Percentiles rank a stretch among this genome's conserved stretches.
These are phyloP conservation scores for Punctoribates punctum DNA, from an alignment of 2,888 invertebrate genomes.

Conservation along the genomic window DNA sequence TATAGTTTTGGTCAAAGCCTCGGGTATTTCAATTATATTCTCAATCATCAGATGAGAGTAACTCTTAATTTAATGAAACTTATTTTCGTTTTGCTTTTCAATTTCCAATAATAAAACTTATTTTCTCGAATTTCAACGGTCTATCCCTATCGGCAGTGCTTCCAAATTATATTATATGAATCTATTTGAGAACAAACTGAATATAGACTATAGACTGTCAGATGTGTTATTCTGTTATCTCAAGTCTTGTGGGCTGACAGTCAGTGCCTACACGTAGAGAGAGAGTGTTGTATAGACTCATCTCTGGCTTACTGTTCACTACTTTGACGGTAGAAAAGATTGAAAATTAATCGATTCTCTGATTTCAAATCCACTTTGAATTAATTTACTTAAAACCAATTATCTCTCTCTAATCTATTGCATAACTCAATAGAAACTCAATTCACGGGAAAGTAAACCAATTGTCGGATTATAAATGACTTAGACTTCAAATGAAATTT, in stretches of 20 bases:
- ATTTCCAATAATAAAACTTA: constrained; percentile 16
- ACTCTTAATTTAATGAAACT: constrained; percentile 6
- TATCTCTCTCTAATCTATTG: background rate
- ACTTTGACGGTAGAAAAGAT: background rate
- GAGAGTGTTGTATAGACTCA: background rate
- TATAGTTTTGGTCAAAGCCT: background rate
- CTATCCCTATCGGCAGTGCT: constrained; percentile 21
- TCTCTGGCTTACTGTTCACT: background rate
- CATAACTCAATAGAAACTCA: background rate
- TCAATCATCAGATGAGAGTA: constrained; percentile 15
- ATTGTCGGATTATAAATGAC: too few relatives aligned
- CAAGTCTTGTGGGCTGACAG: background rate
- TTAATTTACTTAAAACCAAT: constrained; percentile 12
- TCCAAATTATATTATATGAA: constrained; percentile 27
- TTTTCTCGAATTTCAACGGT: constrained; percentile 15
- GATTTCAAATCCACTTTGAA: background rate
- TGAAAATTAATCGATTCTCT: background rate
- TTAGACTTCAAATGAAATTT: too few relatives aligned
- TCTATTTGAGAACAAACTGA: background rate
- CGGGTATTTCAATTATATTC: constrained; percentile 1
- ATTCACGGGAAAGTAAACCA: background rate
- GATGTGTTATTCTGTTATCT: background rate
- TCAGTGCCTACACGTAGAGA: background rate
- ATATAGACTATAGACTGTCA: constrained; percentile 4
- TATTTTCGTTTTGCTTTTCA: constrained; percentile 20